Evolutionary conservation across 2,888 invertebrate species (phyloP).

Genomic region (Agrotis puta): DNA sequence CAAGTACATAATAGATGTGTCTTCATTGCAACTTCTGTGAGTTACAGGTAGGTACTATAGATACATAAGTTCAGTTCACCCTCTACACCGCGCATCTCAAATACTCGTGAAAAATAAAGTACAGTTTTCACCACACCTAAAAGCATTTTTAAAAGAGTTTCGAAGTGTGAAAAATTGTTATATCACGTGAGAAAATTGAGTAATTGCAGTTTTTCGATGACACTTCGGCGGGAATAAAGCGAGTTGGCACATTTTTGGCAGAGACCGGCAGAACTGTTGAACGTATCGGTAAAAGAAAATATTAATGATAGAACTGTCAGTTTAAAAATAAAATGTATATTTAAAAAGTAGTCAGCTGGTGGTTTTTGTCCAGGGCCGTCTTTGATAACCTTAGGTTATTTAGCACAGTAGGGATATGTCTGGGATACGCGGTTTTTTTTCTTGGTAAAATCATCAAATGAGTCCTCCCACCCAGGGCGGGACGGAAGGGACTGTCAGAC

Average conservation of each 20-base stretch:
- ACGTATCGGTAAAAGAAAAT: constrained; percentile 21
- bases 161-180: constrained; percentile 5
- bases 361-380: not conserved
- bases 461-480: too few species aligned
- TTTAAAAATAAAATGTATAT: constrained; percentile 28
- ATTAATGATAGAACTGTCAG: constrained; percentile 30
- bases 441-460: too few species aligned
- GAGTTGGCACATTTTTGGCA: constrained; percentile 29
- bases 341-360: constrained; percentile 21
- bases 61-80: not conserved
- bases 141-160: constrained; percentile 41
- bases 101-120: constrained; percentile 32
- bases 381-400: too few species aligned
- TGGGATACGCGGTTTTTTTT: too few species aligned
- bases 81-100: constrained; percentile 14
- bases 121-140: constrained; percentile 26
- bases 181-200: constrained; percentile 15
- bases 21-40: constrained; percentile 3
- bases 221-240: constrained; percentile 12
- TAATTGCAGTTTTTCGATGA: constrained; percentile 29
- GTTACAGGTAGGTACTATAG: not conserved
- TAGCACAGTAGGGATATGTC: too few species aligned
- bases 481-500: too few species aligned
- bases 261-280: constrained; percentile 18
- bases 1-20: not conserved